Conservation (phyloP, 2,113 vertebrate genomes). For the Saiga tatarica region DNA sequence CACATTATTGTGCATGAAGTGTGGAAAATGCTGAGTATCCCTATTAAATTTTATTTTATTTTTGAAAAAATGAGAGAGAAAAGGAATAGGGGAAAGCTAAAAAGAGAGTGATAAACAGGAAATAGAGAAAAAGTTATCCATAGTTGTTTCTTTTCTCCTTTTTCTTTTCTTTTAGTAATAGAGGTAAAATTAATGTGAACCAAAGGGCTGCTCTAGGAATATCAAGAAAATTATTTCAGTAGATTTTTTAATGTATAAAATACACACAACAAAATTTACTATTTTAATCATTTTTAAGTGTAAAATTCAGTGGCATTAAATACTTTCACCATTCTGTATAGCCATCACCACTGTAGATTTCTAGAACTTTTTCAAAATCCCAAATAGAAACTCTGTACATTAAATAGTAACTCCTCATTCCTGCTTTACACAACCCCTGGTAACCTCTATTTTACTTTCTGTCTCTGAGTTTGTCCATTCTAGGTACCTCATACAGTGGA, state of each 20-base stretch:
- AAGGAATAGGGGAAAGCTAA: neutral
- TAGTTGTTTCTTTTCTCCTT: neutral
- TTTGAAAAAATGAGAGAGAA: neutral
- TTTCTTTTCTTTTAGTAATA: neutral
- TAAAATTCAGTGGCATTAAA: neutral
- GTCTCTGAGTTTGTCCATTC: slow-evolving; percentile 2
- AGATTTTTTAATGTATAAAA: neutral
- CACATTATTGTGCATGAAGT: slow-evolving; percentile 11
- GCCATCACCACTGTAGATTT: neutral
- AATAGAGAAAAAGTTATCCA: neutral
- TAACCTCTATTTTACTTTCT: neutral
- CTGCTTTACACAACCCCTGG: neutral
- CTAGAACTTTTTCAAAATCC: neutral
- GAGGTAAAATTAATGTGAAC: neutral
- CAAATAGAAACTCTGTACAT: neutral
- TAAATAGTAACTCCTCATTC: neutral
- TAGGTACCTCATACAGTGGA: neutral
- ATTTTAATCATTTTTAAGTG: neutral
- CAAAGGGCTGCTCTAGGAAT: neutral
- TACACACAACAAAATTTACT: neutral
- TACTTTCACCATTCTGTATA: slow-evolving; percentile 10
- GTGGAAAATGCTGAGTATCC: neutral
- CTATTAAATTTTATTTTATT: slow-evolving; percentile 42
- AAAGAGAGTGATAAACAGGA: neutral
- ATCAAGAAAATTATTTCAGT: slow-evolving; percentile 16